Base-by-base conservation (phyloP, 2,888 invertebrate genomes). In the Amorpha juglandis region DNA sequence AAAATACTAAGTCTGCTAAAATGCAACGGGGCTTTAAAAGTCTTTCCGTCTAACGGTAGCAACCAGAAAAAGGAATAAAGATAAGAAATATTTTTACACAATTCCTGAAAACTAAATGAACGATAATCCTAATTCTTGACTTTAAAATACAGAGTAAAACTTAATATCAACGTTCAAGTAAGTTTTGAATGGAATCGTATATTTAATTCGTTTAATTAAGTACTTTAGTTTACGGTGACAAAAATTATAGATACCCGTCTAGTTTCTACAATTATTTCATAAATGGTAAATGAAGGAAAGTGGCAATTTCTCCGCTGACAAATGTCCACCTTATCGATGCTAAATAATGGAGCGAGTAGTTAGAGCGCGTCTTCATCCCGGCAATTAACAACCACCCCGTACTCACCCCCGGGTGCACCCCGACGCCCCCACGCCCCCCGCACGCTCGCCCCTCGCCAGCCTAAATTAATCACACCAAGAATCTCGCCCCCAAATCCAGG, bases 401-500 rank as follows among this genome's bases (percentile, higher is more conserved):
- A 68, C 74, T 68, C 72, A 69, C 72, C 65, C 67, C 66, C 64
- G 68, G 63, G 65, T 64, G 47, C 64, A 65, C 68, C 63, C 68
- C 7, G 45, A 16, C 48, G 19, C 63, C 62, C 68, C 67, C 74
- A 58, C 70, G 45, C 71, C 66, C 71, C 65, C 65, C 63, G 50
- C 70, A 63, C 74, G 64, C 74, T 68, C 71, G 78, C 70, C 74
- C 68, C 67, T 72, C 78, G 71, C 77, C 77, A 80, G 80, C 84
- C 88, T 89, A 91, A 91, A 93, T 92, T 93, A 93, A 93, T 93
- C 92, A 93, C 92, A 90, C 92, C 84, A 90, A 86, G 89, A 90
- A 92, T 92, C 92, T 89, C 89, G 89, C 90, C 91, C 89, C 91
- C 91, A 91, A 88, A 88, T 89, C 86, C 89, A 82, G 86, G 81